phyloP scores from a whole-genome alignment of 2,113 vertebrate species.

The Balaeniceps rex region DNA sequence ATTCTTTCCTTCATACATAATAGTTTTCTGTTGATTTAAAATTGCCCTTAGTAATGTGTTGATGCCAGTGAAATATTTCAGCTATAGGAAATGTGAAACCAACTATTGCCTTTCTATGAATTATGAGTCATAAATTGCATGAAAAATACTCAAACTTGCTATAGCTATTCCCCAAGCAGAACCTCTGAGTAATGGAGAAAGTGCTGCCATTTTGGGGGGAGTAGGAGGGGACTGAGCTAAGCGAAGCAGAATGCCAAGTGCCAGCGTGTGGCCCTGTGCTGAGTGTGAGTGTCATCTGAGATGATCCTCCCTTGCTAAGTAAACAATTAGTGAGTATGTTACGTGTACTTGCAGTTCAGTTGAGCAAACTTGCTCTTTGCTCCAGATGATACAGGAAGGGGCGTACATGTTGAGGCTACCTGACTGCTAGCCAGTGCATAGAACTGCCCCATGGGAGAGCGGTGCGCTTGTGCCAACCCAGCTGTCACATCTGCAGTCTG shows the following conservation, averaged over 20 bases:
- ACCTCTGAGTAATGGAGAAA: slow-evolving; percentile 18
- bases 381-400: not conserved
- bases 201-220: not conserved
- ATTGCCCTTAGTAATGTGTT: slow-evolving; percentile 27
- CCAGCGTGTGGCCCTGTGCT: not conserved
- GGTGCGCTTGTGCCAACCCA: not conserved
- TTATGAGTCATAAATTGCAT: slow-evolving; percentile 47
- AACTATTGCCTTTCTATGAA: slow-evolving; percentile 26
- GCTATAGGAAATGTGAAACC: slow-evolving; percentile 39
- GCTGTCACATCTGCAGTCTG: not conserved
- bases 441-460: not conserved
- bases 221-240: not conserved
- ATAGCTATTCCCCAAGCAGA: not conserved
- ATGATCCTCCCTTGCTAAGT: not conserved
- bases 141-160: slow-evolving; percentile 1
- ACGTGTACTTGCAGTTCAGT: not conserved
- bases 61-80: slow-evolving; percentile 25
- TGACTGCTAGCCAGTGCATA: not conserved
- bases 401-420: not conserved
- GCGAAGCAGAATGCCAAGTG: not conserved
- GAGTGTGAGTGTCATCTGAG: not conserved
- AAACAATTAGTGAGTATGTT: not conserved
- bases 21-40: slow-evolving; percentile 63
- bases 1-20: slow-evolving; percentile 65
- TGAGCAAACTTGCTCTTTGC: not conserved